These are phyloP conservation scores for Hylyphantes graminicola DNA, from an alignment of 1,140 invertebrate genomes.

Conservation along the genomic window DNA sequence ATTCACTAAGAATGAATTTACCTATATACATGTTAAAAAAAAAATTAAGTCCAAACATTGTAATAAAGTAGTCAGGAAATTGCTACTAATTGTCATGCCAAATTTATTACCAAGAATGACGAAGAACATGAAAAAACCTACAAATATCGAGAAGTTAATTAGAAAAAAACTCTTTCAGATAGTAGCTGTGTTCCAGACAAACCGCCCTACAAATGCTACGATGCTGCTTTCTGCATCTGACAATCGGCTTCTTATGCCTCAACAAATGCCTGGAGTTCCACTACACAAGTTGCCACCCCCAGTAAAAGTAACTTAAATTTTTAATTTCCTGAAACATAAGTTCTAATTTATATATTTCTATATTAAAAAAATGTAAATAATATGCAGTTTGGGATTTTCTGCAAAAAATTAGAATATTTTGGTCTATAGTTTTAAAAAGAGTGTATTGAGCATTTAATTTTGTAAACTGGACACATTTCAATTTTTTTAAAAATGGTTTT, in stretches of 20 bases:
- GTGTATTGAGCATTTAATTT: background rate
- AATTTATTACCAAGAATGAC: too few relatives aligned
- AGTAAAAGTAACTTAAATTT: constrained; percentile 23
- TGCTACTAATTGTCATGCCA: too few relatives aligned
- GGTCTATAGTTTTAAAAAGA: background rate
- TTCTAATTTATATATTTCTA: background rate
- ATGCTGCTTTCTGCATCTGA: constrained; percentile 4
- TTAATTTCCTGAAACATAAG: background rate
- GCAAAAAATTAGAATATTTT: background rate
- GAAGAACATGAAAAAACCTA: too few relatives aligned
- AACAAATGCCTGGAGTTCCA: constrained; percentile 26
- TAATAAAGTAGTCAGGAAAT: too few relatives aligned
- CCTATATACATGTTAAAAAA: too few relatives aligned
- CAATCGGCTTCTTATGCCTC: constrained; percentile 50
- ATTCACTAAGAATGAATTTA: too few relatives aligned
- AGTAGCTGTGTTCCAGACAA: constrained; percentile 18
- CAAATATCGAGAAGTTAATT: too few relatives aligned
- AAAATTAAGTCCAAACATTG: too few relatives aligned
- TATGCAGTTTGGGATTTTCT: background rate
- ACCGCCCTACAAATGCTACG: constrained; percentile 2
- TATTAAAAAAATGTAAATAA: background rate
- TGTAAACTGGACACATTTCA: background rate
- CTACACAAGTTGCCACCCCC: constrained; percentile 20
- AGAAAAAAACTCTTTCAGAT: background rate
- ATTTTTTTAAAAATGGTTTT: background rate